These are phyloP conservation scores for Calidris pugnax DNA, from an alignment of 2,113 vertebrate species.

Conservation along the genomic window DNA sequence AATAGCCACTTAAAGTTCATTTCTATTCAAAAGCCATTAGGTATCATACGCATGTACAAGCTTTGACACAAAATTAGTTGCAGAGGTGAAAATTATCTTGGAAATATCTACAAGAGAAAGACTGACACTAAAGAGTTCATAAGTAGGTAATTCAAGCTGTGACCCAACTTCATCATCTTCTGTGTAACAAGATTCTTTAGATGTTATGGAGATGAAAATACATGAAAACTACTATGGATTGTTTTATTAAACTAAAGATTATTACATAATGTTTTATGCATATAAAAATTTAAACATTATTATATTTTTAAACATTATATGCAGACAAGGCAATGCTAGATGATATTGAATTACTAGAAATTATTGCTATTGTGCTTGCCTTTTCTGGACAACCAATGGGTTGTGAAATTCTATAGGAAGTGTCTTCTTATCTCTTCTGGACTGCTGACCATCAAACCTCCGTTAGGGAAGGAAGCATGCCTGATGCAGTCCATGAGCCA, in stretches of 20 bases:
- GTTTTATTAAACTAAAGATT: neutral
- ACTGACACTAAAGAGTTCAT: neutral
- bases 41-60: neutral
- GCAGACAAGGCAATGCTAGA: neutral
- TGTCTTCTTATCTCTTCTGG: neutral
- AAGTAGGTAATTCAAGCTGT: neutral
- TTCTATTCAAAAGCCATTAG: constrained; percentile 16
- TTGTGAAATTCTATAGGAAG: neutral
- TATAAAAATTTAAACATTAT: neutral
- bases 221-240: neutral
- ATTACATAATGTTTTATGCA: neutral
- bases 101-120: neutral
- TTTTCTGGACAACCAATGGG: neutral
- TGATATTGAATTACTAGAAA: neutral
- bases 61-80: constrained; percentile 18
- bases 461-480: neutral
- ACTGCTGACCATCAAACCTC: neutral
- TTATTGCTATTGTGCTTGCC: neutral
- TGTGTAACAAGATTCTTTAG: neutral
- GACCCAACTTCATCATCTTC: neutral
- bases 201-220: neutral
- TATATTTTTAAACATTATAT: neutral
- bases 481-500: neutral
- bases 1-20: constrained; percentile 32
- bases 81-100: constrained; percentile 24